Evolutionary conservation across 2,888 invertebrate species (phyloP).

Genomic region (Fragum fragum): DNA sequence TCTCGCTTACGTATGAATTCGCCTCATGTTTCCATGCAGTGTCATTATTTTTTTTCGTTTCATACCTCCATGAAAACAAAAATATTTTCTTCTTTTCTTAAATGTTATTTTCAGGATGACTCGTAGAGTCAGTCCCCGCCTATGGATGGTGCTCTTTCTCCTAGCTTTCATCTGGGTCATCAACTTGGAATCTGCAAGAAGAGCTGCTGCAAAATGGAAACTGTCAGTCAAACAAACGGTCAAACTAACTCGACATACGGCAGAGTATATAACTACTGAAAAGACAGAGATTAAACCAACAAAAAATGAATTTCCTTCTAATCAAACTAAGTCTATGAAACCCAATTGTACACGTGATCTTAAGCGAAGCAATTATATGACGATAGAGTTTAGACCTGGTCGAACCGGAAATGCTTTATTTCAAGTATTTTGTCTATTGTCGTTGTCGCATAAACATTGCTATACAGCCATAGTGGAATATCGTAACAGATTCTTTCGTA

Average conservation of each 20-base stretch:
- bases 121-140: neutral
- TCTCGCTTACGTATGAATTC: too few relatives aligned
- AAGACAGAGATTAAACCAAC: neutral
- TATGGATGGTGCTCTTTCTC: neutral
- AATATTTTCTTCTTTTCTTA: too few relatives aligned
- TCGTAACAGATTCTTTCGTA: neutral
- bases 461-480: neutral
- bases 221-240: neutral
- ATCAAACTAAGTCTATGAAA: neutral
- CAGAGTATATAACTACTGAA: neutral
- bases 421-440: slow-evolving; percentile 6
- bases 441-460: neutral
- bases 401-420: slow-evolving; percentile 8
- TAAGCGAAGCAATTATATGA: neutral
- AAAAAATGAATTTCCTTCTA: neutral
- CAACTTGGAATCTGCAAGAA: neutral
- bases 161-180: neutral
- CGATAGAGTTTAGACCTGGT: slow-evolving; percentile 5
- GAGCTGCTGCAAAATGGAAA: neutral
- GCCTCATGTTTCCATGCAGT: too few relatives aligned
- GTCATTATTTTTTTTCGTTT: too few relatives aligned
- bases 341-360: neutral
- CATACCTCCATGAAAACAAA: too few relatives aligned
- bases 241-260: neutral
- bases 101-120: neutral